A percentile compares a stretch with the other conserved stretches of the same genome.
Conservation (phyloP, 2,797 vertebrate genomes). For the Sebastes itinus region DNA sequence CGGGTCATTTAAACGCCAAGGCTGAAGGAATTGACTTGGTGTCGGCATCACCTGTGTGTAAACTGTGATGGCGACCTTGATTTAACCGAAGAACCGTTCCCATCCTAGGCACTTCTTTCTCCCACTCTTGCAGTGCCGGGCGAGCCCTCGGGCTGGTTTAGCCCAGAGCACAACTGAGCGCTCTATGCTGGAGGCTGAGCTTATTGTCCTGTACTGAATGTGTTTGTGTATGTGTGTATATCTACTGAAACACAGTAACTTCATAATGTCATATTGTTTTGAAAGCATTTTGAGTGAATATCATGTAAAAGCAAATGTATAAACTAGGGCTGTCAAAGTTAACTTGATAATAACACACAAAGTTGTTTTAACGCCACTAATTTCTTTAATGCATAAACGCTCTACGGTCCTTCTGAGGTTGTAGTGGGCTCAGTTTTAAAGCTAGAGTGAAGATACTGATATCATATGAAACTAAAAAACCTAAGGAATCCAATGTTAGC, state of each 20-base stretch:
- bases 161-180: slow-evolving; percentile 27
- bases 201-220: slow-evolving; percentile 9
- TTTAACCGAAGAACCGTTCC: slow-evolving; percentile 54
- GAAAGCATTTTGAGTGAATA: not conserved
- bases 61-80: slow-evolving; percentile 64
- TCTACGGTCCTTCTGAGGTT: too few relatives aligned
- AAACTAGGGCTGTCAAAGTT: not conserved
- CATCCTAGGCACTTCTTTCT: slow-evolving; percentile 39
- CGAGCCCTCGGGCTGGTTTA: slow-evolving; percentile 21
- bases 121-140: slow-evolving; percentile 19
- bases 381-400: too few relatives aligned
- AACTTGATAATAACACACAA: too few relatives aligned
- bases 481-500: too few relatives aligned
- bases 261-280: not conserved
- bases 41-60: slow-evolving; percentile 75
- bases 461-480: too few relatives aligned
- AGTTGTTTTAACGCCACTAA: too few relatives aligned
- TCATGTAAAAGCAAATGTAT: slow-evolving; percentile 1
- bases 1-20: slow-evolving; percentile 90
- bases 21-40: slow-evolving; percentile 81
- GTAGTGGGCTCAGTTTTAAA: too few relatives aligned
- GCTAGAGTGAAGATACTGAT: too few relatives aligned
- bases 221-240: slow-evolving; percentile 4
- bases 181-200: slow-evolving; percentile 23
- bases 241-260: slow-evolving; percentile 9